Evolutionary conservation across 2,113 vertebrate species (phyloP).

Genomic region (Nyctereutes procyonoides): DNA sequence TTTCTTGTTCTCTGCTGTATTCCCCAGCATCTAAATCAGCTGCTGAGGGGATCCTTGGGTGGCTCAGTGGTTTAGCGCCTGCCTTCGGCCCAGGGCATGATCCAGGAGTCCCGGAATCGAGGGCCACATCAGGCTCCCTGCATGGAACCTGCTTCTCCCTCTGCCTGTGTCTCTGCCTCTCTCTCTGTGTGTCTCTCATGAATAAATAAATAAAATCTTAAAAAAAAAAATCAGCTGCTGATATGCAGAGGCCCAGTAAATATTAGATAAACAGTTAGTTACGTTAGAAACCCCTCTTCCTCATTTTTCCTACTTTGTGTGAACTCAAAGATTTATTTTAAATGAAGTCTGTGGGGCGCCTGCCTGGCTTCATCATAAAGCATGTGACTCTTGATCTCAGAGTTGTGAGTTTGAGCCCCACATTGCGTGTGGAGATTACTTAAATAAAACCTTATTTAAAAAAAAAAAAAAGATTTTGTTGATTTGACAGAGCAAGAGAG

Average conservation of each 20-base stretch:
- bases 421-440: not conserved
- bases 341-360: not conserved
- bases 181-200: no score
- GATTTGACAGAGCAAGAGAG: no score
- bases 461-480: no score
- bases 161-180: no score
- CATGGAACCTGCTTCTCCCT: no score
- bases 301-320: not conserved
- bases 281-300: not conserved
- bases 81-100: no score
- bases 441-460: no score
- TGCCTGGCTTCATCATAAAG: not conserved
- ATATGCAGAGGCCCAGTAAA: not conserved
- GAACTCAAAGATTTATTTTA: conserved; percentile 52
- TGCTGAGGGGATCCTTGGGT: not conserved
- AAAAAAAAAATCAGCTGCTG: not conserved
- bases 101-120: no score
- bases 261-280: not conserved
- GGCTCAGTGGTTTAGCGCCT: no score
- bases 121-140: no score
- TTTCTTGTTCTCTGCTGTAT: not conserved
- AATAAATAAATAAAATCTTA: no score
- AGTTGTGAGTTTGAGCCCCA: not conserved
- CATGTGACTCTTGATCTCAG: not conserved
- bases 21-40: not conserved